Evolutionary conservation across 1,140 invertebrate species (phyloP).

Genomic region (Neoseiulus cucumeris): DNA sequence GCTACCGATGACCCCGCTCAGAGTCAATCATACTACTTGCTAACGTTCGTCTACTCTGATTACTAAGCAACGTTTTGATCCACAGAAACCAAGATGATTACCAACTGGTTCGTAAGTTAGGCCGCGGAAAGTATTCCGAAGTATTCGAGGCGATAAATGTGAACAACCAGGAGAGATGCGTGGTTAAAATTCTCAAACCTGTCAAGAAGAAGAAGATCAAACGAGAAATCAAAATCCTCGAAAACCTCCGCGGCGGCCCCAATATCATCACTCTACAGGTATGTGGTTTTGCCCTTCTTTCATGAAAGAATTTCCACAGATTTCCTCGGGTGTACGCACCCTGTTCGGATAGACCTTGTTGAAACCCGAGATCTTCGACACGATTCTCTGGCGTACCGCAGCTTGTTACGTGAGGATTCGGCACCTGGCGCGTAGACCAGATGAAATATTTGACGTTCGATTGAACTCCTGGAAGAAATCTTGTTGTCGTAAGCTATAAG

Average conservation of each 20-base stretch:
- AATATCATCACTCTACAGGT: constrained; percentile 78
- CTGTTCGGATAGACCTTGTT: no score
- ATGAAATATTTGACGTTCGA: no score
- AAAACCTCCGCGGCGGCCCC: constrained; percentile 94
- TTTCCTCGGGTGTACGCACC: no score
- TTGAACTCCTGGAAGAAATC: no score
- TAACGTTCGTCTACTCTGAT: neutral
- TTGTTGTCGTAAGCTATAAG: no score
- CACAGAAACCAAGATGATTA: constrained; percentile 89
- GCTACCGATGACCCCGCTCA: neutral
- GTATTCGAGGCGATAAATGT: constrained; percentile 99
- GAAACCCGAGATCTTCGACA: no score
- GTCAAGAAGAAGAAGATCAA: constrained; percentile 99
- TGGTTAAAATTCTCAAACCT: constrained; percentile 99
- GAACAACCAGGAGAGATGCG: constrained; percentile 96
- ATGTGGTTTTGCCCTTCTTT: no score
- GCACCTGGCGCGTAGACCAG: no score
- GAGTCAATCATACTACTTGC: constrained; percentile 13
- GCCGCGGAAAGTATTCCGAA: constrained; percentile 98
- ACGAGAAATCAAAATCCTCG: constrained; percentile 99
- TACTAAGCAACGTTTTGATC: constrained; percentile 17
- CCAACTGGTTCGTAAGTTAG: constrained; percentile 92
- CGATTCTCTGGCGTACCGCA: no score
- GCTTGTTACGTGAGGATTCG: no score
- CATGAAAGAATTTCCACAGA: no score